Evolutionary conservation across 2,113 vertebrate species (phyloP).

Genomic region (Mellivora capensis): DNA sequence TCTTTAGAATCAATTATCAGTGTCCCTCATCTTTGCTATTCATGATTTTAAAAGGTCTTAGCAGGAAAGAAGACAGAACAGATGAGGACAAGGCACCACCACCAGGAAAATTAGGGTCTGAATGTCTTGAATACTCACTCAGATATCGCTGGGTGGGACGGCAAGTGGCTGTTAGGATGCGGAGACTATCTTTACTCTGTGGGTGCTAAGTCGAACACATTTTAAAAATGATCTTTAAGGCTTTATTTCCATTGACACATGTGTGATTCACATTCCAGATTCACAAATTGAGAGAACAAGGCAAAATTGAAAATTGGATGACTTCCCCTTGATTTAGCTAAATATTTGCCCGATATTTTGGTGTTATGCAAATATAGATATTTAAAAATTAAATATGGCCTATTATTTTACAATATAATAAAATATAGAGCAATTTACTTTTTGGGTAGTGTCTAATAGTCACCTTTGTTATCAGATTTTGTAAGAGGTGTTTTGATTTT

Average conservation of each 20-base stretch:
- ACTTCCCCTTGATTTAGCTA: background rate
- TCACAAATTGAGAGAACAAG: background rate
- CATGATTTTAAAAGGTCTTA: background rate
- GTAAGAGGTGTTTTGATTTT: background rate
- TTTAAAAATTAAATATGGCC: background rate
- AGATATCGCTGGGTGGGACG: background rate
- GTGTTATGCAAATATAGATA: background rate
- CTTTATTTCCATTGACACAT: background rate
- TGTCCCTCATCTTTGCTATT: background rate
- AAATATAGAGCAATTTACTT: background rate
- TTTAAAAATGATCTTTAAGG: background rate
- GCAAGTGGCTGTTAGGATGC: background rate
- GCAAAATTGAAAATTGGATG: background rate
- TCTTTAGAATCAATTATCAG: background rate
- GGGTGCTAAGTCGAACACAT: background rate
- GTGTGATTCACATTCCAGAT: background rate
- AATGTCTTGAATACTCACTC: background rate
- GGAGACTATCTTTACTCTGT: background rate
- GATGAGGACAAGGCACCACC: rapidly evolving
- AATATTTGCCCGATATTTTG: background rate
- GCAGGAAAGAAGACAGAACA: background rate
- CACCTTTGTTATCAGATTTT: background rate
- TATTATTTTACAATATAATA: background rate
- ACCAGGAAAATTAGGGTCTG: background rate
- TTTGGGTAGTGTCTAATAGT: background rate